These are phyloP conservation scores for Solen grandis DNA, from an alignment of 1,140 invertebrate genomes.

Conservation along the genomic window DNA sequence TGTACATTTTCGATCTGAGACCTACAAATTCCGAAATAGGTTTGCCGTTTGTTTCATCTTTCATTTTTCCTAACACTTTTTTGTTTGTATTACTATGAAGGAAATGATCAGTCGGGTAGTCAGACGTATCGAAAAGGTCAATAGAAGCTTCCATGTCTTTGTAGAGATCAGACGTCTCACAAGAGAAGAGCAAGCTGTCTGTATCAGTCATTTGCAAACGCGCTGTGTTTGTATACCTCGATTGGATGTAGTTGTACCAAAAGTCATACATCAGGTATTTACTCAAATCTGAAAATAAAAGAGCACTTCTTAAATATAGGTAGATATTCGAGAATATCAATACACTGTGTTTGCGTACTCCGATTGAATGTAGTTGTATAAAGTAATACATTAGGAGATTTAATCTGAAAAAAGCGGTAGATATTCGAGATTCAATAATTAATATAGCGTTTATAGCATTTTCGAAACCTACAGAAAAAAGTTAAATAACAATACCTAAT, in stretches of 20 bases:
- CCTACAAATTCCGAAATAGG: slow-evolving; percentile 23
- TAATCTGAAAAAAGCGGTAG: too few relatives aligned
- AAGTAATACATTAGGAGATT: too few relatives aligned
- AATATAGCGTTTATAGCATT: too few relatives aligned
- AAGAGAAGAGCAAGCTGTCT: slow-evolving; percentile 78
- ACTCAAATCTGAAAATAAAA: slow-evolving; percentile 4
- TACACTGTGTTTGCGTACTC: too few relatives aligned
- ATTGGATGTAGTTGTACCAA: slow-evolving; percentile 57
- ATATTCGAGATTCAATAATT: too few relatives aligned
- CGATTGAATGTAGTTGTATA: too few relatives aligned
- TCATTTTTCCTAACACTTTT: slow-evolving; percentile 82
- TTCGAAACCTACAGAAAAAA: not conserved
- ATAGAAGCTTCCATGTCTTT: slow-evolving; percentile 69
- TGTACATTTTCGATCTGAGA: slow-evolving; percentile 31
- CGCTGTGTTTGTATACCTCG: slow-evolving; percentile 65
- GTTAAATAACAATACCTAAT: slow-evolving; percentile 60
- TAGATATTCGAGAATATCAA: too few relatives aligned
- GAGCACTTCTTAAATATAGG: too few relatives aligned
- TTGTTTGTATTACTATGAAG: slow-evolving; percentile 74
- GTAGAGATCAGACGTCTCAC: slow-evolving; percentile 78
- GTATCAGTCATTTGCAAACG: slow-evolving; percentile 79
- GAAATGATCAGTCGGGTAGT: slow-evolving; percentile 55
- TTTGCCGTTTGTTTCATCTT: slow-evolving; percentile 80
- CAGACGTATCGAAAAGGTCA: slow-evolving; percentile 47
- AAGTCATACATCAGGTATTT: slow-evolving; percentile 71